Evolutionary conservation across 2,797 vertebrate species (phyloP).

Genomic region (Onychomys arenicola): DNA sequence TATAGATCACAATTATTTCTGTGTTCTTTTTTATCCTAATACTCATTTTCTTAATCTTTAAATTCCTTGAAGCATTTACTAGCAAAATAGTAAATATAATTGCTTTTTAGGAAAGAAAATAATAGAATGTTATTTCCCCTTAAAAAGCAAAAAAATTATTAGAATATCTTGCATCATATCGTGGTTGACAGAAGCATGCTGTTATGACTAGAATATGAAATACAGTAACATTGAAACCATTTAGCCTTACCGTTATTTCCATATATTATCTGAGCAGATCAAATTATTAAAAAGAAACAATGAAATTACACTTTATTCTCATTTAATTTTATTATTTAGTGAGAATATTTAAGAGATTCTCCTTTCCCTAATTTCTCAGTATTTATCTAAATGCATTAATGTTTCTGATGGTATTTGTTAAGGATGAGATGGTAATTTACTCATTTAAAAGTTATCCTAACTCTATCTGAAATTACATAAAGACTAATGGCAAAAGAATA

Average conservation of each 20-base stretch:
- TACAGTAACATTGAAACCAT: neutral
- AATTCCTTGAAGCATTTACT: neutral
- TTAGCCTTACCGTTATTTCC: neutral
- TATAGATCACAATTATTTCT: neutral
- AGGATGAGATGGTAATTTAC: neutral
- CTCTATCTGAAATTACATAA: neutral
- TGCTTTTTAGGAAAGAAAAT: neutral
- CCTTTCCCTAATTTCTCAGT: neutral
- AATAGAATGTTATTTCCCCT: neutral
- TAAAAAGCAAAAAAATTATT: neutral
- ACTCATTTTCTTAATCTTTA: neutral
- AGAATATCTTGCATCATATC: neutral
- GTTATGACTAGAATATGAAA: too few species aligned
- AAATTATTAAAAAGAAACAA: neutral
- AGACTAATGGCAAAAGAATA: neutral
- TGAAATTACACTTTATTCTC: neutral
- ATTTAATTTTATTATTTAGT: neutral
- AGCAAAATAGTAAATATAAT: neutral
- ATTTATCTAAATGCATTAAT: neutral
- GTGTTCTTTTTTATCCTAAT: neutral
- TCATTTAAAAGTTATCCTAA: neutral
- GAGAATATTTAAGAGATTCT: neutral
- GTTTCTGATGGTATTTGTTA: neutral
- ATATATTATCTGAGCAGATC: neutral
- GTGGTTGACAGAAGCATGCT: neutral